These are phyloP conservation scores for Vanessa cardui DNA, from an alignment of 2,888 invertebrate species.

Conservation along the genomic window DNA sequence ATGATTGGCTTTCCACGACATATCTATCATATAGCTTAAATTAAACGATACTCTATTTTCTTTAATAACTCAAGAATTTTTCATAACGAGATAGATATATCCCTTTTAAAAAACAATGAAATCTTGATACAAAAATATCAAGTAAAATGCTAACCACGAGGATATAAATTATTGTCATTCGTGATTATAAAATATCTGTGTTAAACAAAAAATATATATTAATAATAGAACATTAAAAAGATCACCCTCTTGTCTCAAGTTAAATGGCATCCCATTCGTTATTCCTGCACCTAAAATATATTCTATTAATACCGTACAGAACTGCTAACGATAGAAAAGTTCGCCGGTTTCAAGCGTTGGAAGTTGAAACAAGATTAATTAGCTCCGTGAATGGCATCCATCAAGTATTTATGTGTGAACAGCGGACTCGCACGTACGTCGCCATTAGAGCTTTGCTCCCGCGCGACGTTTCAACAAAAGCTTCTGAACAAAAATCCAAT, in stretches of 20 bases:
- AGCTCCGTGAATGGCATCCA: conserved; percentile 36
- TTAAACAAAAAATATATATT: background rate
- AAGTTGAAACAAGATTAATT: conserved; percentile 38
- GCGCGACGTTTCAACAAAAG: conserved; percentile 12
- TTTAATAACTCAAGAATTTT: no score
- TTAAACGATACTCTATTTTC: no score
- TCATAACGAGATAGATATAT: no score
- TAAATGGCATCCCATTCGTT: background rate
- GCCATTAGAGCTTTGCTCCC: conserved; percentile 24
- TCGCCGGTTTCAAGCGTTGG: conserved; percentile 21
- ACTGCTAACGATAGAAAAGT: conserved; percentile 39
- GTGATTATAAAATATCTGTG: background rate
- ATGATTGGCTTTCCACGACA: no score
- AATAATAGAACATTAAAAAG: conserved; percentile 3
- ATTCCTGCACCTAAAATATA: conserved; percentile 18
- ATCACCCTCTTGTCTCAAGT: conserved; percentile 6
- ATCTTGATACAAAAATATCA: no score
- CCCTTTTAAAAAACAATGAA: no score
- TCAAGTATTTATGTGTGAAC: conserved; percentile 38
- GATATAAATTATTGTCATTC: background rate
- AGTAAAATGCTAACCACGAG: background rate
- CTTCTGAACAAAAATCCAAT: conserved; percentile 14
- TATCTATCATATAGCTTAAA: no score
- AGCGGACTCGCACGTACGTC: conserved; percentile 16
- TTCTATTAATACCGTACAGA: conserved; percentile 29